Base-by-base conservation (phyloP, 2,113 vertebrate genomes). In the Empidonax traillii region DNA sequence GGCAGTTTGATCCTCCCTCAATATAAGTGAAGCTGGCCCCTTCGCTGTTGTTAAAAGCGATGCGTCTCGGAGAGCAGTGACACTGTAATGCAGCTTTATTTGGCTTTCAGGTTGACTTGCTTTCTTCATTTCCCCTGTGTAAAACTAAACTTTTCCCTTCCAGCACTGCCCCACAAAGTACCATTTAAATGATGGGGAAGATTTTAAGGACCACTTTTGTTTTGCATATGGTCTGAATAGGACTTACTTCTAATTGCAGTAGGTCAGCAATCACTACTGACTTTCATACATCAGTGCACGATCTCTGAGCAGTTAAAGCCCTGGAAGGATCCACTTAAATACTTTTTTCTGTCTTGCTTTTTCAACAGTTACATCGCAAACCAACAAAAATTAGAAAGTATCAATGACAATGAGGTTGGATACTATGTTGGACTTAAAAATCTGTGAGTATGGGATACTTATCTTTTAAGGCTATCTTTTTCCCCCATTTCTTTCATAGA, bases 391-490 rank as follows among this genome's bases (percentile, higher is more conserved):
- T 98, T 99, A 92, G 98, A 98, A 92, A 98, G 98, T 94, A 99
- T 99, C 98, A 99, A 98, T 33, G 99, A 99, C 95, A 98, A 98
- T 93, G 99, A 99, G 84, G 98, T 99, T 96, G 98, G 98, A 97
- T 96, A 98, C 95, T 99, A 99, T 90, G 98, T 97, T 96, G 99
- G 99, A 97, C 98, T 99, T 96, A 99, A 98, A 98, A 99, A 99
- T 96, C 96, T 99, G 99, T 99, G 96, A 99, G 99, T 99, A 74
- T 62, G 25, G 10, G 21, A 59, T 77, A 12, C 14, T 22, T 81
- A 14, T 72, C 39, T 41, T 41, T 41, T 41, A 27, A 69, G 58
- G 16, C 46, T 73, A 3, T 20, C 25, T 82, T 95, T 62, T 47
- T 89, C 63, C 43, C 43, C 14, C 28, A 33, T 53, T 91, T 58